Percentiles rank a stretch among this genome's conserved stretches.
These are phyloP conservation scores for Catocala fraxini DNA, from an alignment of 2,888 invertebrate genomes.

Conservation along the genomic window DNA sequence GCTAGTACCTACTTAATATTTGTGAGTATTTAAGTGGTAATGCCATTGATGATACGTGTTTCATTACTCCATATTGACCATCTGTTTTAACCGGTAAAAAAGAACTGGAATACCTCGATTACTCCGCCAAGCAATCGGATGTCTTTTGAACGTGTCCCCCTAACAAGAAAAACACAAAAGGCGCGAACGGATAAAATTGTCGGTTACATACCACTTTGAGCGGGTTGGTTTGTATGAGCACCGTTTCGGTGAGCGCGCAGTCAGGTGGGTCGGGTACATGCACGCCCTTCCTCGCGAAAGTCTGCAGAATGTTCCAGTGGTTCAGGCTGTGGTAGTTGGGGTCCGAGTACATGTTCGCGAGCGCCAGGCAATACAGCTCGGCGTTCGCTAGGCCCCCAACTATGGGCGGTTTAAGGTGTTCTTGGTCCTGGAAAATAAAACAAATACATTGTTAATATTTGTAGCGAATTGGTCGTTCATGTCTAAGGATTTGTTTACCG, in stretches of 20 bases:
- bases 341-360: slow-evolving; percentile 98
- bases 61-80: no score
- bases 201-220: slow-evolving; percentile 92
- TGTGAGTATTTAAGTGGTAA: no score
- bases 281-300: slow-evolving; percentile 96
- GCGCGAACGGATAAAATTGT: not conserved
- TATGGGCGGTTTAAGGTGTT: slow-evolving; percentile 97
- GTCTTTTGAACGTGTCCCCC: no score
- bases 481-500: no score
- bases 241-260: slow-evolving; percentile 97
- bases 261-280: slow-evolving; percentile 94
- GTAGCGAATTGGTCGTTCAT: no score
- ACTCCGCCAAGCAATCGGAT: no score
- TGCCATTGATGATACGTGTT: no score
- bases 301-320: slow-evolving; percentile 98
- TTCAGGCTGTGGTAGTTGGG: slow-evolving; percentile 98
- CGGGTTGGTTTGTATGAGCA: slow-evolving; percentile 98
- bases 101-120: no score
- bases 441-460: not conserved
- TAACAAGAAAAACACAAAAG: not conserved
- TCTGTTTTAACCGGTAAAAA: no score
- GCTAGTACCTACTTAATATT: no score
- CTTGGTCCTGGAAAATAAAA: slow-evolving; percentile 91
- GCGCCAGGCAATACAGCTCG: slow-evolving; percentile 97
- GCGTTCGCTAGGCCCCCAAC: slow-evolving; percentile 97